Evolutionary conservation across 2,888 invertebrate genomes (phyloP).

Genomic region (Papilio demoleus): DNA sequence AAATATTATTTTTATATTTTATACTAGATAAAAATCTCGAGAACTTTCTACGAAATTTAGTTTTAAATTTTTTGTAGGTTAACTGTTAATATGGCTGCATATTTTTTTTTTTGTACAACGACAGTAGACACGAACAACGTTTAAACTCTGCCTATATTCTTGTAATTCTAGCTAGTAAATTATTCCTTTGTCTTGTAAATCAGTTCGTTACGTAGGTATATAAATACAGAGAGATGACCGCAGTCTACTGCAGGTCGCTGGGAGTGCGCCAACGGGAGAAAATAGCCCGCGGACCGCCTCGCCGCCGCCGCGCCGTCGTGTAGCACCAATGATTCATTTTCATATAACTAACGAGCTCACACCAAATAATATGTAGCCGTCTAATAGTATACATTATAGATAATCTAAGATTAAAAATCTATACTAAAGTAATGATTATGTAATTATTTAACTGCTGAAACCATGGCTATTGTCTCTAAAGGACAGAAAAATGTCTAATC

Average conservation of each 20-base stretch:
- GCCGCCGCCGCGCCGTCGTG: conserved; percentile 3
- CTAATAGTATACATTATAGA: not conserved
- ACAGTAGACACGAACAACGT: too few relatives aligned
- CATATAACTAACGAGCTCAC: not conserved
- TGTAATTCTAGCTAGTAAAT: not conserved
- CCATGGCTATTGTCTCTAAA: too few relatives aligned
- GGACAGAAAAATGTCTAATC: too few relatives aligned
- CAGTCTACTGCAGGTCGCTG: conserved; percentile 53
- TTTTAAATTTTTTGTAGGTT: too few relatives aligned
- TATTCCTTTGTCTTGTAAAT: not conserved
- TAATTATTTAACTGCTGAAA: not conserved
- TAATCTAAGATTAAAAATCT: not conserved
- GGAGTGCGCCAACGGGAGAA: conserved; percentile 63
- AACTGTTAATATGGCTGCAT: too few relatives aligned
- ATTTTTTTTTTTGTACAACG: too few relatives aligned
- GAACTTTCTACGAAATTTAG: too few relatives aligned
- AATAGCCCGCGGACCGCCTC: conserved; percentile 47
- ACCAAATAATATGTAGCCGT: not conserved
- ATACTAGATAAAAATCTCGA: too few relatives aligned
- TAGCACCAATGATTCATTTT: conserved; percentile 21
- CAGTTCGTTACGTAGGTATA: conserved; percentile 44
- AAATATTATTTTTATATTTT: too few relatives aligned
- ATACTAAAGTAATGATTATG: not conserved
- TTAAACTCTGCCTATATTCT: too few relatives aligned
- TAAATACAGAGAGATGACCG: conserved; percentile 48